Evolutionary conservation across 92 coral and sea anemone genomes (phyloP), one percentile per base, ranked within the genome.

Genomic region (Blastomussa wellsi): DNA sequence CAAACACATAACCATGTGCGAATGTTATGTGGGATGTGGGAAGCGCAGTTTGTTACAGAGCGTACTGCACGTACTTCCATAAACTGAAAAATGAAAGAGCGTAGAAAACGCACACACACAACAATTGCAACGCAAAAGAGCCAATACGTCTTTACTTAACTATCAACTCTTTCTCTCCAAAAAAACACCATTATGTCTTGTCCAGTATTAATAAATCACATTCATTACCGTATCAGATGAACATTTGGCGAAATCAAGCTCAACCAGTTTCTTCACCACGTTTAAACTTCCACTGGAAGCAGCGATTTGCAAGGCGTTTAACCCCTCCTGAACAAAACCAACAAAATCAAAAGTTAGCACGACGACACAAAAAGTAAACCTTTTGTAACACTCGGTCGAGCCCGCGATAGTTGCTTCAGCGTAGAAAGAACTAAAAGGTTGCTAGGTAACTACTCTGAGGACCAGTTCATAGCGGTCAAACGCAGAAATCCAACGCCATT

Each of bases 251-350:
- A 94, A 94, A 81, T 94, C 90, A 31, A 90, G 88, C 36, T 92
- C 82, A 35, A 94, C 91, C 7, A 97, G 91, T 79, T 91, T 94
- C 78, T 86, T 90, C 78, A 97, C 93, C 12, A 97, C 99, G 19
- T 86, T 87, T 48, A 93, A 90, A 79, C 99, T 94, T 16, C 99
- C 99, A 20, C 76, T 86, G 49, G 83, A 90, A 22, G 99, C 90
- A 13, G 99, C 98, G n/a, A 97, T 88, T 41, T 93, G 95, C 39
- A 95, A 86, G 41, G 92, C 95, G 76, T 95, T 97, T 72, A 91
- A 79, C 17, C 99, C 99, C 29, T 97, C 97, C 99, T 97, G 81
- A n/a, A 29, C 84, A 77, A 31, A 42, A 57, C 29, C 47, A 67
- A 26, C 24, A 76, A 31, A 42, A 22, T 19, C 35, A 80, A 80